Base-by-base conservation (phyloP, 2,888 invertebrate species). In the Amblyjoppa proteus region DNA sequence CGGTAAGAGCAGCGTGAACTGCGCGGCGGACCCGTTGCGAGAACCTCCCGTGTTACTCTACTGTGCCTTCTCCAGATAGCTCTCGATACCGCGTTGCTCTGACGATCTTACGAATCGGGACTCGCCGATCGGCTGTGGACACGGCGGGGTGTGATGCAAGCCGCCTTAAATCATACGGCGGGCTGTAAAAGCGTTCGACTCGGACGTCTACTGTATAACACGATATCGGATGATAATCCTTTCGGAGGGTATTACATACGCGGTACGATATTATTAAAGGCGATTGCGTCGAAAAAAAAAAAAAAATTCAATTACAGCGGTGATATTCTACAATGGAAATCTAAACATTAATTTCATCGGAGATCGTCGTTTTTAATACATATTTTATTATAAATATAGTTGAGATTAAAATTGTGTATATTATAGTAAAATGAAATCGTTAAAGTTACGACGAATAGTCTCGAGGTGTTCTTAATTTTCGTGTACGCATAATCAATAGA, bases 61-160 rank as follows among this genome's bases (percentile, higher is more conserved):
- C 20, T 20, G 20, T 20, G 20, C 38, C 41, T 71, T 64, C 64
- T 34, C 31, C 20, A 20, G 64, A 64, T 34, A 31, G 31, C 58
- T 58, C 28, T 28, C 28, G 58, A 58, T 28, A 20, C 45, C 38
- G n/a, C 51, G 38, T 49, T 69, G 34, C 64, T 64, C 74, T 74
- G 53, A 81, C 81, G 81, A 84, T 84, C 77, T 77, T 76, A 28
- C 74, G 56, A 75, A 84, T 76, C 75, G 31, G 31, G 64, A 71
- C 75, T 75, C 80, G 80, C 80, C 75, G 45, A 49, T 58, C 71
- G 16, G 73, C 25, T 69, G 41, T 58, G 68, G 56, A 73, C 56
- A 28, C 56, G 56, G 56, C 53, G 51, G 38, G 51, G 28, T 25
- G 28, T 45, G 68, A 78, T 71, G 66, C 73, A 38, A 70, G 38